Evolutionary conservation across 2,113 vertebrate genomes (phyloP).

Genomic region (Sander lucioperca): DNA sequence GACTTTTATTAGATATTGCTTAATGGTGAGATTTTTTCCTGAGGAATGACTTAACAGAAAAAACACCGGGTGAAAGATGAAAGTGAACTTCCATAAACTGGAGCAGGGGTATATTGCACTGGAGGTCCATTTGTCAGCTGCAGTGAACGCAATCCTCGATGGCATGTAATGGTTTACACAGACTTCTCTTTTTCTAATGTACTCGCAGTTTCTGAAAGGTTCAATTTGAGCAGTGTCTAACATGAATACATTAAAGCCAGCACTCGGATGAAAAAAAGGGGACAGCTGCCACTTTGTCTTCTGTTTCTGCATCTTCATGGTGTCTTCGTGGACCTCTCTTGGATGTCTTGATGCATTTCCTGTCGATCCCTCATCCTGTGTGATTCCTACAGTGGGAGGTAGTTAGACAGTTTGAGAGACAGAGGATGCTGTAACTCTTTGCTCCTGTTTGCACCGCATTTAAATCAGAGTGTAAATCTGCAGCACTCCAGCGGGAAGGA

Average conservation of each 20-base stretch:
- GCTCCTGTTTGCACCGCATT: slow-evolving; percentile 16
- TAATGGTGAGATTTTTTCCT: slow-evolving; percentile 10
- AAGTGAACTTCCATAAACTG: slow-evolving; percentile 24
- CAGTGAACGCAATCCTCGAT: neutral
- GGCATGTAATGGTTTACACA: slow-evolving; percentile 6
- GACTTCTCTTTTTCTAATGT: slow-evolving; percentile 15
- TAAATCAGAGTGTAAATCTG: slow-evolving; percentile 41
- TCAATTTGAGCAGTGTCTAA: slow-evolving; percentile 6
- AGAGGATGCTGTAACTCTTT: slow-evolving; percentile 17
- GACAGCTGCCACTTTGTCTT: neutral
- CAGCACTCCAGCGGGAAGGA: neutral
- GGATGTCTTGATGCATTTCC: neutral
- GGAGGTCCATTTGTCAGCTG: slow-evolving; percentile 42
- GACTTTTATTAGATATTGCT: slow-evolving; percentile 28
- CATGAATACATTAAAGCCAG: slow-evolving; percentile 33
- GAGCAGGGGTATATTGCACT: slow-evolving; percentile 24
- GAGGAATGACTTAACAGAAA: slow-evolving; percentile 22
- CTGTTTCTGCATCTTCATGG: neutral
- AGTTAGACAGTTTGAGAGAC: neutral
- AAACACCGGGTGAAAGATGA: slow-evolving; percentile 36
- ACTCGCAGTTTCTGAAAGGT: slow-evolving; percentile 31
- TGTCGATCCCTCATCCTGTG: neutral
- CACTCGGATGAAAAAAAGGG: neutral
- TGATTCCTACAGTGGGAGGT: neutral
- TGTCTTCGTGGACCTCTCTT: neutral